phyloP scores from a whole-genome alignment of 2,113 vertebrate species.

The Alethe diademata region DNA sequence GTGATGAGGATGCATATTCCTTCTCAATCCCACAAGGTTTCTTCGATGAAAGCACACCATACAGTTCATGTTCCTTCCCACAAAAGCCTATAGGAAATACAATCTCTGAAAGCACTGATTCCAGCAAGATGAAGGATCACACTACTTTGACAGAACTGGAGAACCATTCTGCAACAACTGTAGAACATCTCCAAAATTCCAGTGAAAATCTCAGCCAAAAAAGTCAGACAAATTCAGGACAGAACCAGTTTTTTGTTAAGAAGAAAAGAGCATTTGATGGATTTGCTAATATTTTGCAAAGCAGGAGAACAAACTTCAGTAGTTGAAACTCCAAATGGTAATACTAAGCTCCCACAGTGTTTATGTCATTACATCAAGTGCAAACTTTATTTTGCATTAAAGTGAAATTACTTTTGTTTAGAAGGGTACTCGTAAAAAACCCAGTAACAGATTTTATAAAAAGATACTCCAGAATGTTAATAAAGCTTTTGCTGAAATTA shows the following conservation, averaged over 20 bases:
- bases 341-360: neutral
- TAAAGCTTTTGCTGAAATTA: neutral
- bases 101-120: neutral
- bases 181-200: neutral
- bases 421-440: neutral
- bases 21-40: neutral
- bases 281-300: slow-evolving; percentile 30
- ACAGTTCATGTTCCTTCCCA: neutral
- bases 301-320: neutral
- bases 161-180: neutral
- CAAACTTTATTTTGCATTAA: neutral
- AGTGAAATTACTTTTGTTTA: neutral
- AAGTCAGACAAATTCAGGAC: neutral
- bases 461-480: neutral
- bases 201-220: neutral
- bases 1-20: neutral
- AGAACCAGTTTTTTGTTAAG: slow-evolving; percentile 32
- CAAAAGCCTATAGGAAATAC: neutral
- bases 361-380: neutral
- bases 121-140: neutral
- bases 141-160: neutral
- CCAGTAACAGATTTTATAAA: neutral
- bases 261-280: slow-evolving; percentile 61
- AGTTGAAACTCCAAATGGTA: neutral
- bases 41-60: neutral